Base-by-base conservation (phyloP, 2,888 invertebrate species). In the Arge pagana region DNA sequence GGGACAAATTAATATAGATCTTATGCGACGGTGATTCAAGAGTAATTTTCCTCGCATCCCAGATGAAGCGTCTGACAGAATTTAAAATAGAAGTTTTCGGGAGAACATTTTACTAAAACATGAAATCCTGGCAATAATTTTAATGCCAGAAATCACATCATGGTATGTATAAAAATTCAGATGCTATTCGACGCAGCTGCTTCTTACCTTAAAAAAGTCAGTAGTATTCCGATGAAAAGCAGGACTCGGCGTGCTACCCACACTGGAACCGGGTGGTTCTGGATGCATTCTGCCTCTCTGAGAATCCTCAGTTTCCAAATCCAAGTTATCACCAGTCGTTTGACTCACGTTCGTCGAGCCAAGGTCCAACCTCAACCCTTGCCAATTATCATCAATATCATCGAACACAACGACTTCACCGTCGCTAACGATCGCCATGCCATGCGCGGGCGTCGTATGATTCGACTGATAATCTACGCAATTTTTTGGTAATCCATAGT, bases 341-440 rank as follows among this genome's bases (percentile, higher is more conserved):
- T 70, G 70, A 41, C 61, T 59, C 6, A 63, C 57, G 35, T 70
- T 71, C 5, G 61, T 65, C 7, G 69, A 63, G 18, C 63, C 65
- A 24, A 75, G 58, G 55, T 76, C 74, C 24, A 74, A 59, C 50
- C 73, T 62, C 18, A 76, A 52, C 80, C 85, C 85, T 78, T 88
- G 87, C 89, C 90, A 90, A 67, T 85, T 87, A 66, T 93, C 93
- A 59, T 87, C 89, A 56, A 88, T 88, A 74, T 93, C 92, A 71
- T 93, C 92, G 68, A 93, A 92, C 45, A 90, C 91, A 63, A 91
- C 89, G 41, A 90, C 88, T 72, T 89, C 92, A 15, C 86, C 88
- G 54, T 88, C 88, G 45, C 85, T 85, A 56, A 88, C 85, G 11
- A 77, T 73, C 16, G 76, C 73, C 78, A 76, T 75, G 58, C 70